A percentile compares a stretch with the other conserved stretches of the same genome.
phyloP scores from a whole-genome alignment of 2,113 vertebrate genomes.

The Cyprinodon variegatus region DNA sequence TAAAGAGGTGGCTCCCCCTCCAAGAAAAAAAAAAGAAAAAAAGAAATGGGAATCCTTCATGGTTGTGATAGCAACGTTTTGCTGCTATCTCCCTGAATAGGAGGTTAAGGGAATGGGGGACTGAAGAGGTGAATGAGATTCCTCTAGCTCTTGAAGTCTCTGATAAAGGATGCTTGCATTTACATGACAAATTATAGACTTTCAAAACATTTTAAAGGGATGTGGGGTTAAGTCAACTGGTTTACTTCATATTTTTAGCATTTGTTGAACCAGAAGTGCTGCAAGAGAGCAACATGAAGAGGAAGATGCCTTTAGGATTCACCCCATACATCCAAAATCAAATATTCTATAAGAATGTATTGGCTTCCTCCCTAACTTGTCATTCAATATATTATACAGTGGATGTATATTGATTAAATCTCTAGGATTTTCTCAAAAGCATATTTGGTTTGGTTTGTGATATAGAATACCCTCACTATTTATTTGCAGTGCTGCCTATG shows the following conservation, averaged over 20 bases:
- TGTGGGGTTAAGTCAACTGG: constrained; percentile 36
- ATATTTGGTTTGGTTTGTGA: background rate
- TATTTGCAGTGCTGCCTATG: background rate
- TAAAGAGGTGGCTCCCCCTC: constrained; percentile 2
- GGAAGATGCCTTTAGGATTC: constrained; percentile 49
- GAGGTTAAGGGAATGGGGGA: constrained; percentile 23
- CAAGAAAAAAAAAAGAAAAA: constrained; percentile 7
- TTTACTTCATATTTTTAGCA: constrained; percentile 45
- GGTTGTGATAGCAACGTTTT: constrained; percentile 48
- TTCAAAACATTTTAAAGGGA: constrained; percentile 42
- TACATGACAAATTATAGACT: constrained; percentile 48
- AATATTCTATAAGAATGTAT: constrained; percentile 45
- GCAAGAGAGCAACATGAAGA: constrained; percentile 30
- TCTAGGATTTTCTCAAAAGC: constrained; percentile 15
- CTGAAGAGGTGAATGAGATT: constrained; percentile 57
- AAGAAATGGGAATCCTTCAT: constrained; percentile 41
- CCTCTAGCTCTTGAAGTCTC: constrained; percentile 45
- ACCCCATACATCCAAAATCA: constrained; percentile 53
- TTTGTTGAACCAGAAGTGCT: constrained; percentile 47
- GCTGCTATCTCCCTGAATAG: constrained; percentile 48
- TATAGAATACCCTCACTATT: background rate
- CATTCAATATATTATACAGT: constrained; percentile 20
- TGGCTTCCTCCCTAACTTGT: constrained; percentile 23
- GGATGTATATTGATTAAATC: constrained; percentile 44
- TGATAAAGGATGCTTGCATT: constrained; percentile 45